phyloP scores from a whole-genome alignment of 1,140 invertebrate genomes.

The Diabrotica virgifera region DNA sequence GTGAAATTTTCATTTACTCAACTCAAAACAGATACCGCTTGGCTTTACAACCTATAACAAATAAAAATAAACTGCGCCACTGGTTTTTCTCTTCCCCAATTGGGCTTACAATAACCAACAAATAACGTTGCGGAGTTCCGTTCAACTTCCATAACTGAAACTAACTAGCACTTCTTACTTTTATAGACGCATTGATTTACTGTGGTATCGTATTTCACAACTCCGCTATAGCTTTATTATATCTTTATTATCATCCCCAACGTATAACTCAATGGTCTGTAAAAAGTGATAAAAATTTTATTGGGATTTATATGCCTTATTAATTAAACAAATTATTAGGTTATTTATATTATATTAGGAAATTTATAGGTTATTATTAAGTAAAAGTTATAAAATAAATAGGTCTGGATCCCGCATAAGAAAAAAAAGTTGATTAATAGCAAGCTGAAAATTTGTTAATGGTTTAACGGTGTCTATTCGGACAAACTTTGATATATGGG shows the following conservation, averaged over 20 bases:
- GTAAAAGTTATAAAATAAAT: no score
- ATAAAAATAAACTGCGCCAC: no score
- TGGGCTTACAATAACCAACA: slow-evolving; percentile 21
- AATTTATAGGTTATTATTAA: not conserved
- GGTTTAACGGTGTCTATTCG: no score
- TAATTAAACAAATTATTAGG: not conserved
- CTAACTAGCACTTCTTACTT: slow-evolving; percentile 36
- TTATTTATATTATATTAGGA: not conserved
- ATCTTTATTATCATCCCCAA: not conserved
- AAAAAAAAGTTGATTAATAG: no score
- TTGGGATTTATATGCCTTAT: not conserved
- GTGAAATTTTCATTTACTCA: no score
- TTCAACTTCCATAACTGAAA: slow-evolving; percentile 28
- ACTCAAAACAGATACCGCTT: no score
- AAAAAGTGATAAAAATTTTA: not conserved
- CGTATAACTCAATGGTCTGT: not conserved
- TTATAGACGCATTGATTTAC: slow-evolving; percentile 35
- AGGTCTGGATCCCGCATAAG: no score
- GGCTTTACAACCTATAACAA: no score
- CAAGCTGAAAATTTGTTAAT: no score
- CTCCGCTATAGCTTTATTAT: not conserved
- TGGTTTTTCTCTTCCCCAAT: slow-evolving; percentile 29
- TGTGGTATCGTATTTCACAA: slow-evolving; percentile 15
- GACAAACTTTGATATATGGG: no score
- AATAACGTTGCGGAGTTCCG: slow-evolving; percentile 27